phyloP scores from a whole-genome alignment of 2,888 invertebrate species.

The Rhimphoctona megacephalus region DNA sequence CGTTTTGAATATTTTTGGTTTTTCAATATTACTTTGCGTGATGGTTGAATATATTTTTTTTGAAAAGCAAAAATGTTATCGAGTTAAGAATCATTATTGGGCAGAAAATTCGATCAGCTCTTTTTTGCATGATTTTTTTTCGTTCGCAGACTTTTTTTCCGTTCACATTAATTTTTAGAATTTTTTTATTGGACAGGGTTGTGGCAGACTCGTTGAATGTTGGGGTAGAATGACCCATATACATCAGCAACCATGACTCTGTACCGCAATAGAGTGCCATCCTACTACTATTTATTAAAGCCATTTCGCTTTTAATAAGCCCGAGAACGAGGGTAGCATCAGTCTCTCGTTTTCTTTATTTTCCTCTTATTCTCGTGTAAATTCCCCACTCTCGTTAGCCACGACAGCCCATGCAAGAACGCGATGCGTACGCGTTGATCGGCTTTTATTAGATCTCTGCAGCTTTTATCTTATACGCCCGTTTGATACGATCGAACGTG shows the following conservation, averaged over 20 bases:
- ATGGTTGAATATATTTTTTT: no score
- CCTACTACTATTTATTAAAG: constrained; percentile 78
- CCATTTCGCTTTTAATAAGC: constrained; percentile 82
- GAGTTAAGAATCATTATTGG: no score
- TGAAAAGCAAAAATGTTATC: no score
- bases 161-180: background rate
- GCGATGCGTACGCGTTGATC: constrained; percentile 76
- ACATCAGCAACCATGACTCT: constrained; percentile 26
- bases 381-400: constrained; percentile 67
- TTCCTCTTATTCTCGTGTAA: constrained; percentile 43
- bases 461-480: constrained; percentile 8
- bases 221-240: constrained; percentile 7
- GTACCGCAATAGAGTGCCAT: constrained; percentile 35
- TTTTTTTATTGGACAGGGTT: background rate
- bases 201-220: background rate
- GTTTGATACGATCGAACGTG: background rate
- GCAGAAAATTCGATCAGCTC: no score
- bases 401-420: background rate
- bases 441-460: constrained; percentile 80
- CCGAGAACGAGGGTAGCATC: constrained; percentile 69
- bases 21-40: no score
- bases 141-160: background rate
- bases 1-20: no score
- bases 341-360: constrained; percentile 53
- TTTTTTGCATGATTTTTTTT: no score